These are phyloP conservation scores for Chaetogeoica ovagalla DNA, from an alignment of 2,888 invertebrate genomes.

Conservation along the genomic window DNA sequence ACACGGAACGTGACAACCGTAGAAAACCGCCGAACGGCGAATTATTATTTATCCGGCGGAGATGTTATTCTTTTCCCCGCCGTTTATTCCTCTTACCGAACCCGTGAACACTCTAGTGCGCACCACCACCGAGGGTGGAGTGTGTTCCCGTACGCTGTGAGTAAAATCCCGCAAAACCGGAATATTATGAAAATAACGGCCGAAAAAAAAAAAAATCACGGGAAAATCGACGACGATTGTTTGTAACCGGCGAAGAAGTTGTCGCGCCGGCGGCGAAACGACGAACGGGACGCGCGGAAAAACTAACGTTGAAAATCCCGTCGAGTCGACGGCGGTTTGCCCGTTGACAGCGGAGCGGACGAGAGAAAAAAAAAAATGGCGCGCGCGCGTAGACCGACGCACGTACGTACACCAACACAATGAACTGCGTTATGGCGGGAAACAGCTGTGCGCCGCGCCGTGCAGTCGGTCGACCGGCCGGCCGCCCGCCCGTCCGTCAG, in stretches of 20 bases:
- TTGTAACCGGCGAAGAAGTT: neutral
- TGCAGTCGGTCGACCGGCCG: constrained; percentile 16
- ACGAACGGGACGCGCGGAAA: neutral
- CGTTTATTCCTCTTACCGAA: no score
- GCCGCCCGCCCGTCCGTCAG: constrained; percentile 26
- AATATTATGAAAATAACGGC: no score
- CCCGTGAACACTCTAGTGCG: no score
- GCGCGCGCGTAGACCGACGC: constrained; percentile 51
- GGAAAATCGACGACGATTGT: neutral
- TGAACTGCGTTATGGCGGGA: constrained; percentile 66
- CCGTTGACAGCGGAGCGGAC: neutral
- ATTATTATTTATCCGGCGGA: no score
- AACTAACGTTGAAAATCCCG: neutral
- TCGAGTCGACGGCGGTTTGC: constrained; percentile 4
- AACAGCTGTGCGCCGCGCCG: constrained; percentile 63
- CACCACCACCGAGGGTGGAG: no score
- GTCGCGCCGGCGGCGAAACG: neutral
- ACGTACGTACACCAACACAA: constrained; percentile 58
- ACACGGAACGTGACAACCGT: neutral
- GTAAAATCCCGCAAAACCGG: no score
- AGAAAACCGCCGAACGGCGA: no score
- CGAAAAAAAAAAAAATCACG: no score
- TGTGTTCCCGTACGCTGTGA: no score
- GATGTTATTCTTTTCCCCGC: no score
- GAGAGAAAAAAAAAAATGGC: constrained; percentile 43